These are phyloP conservation scores for Sphaerodactylus townsendi DNA, from an alignment of 2,113 vertebrate genomes.

Conservation along the genomic window DNA sequence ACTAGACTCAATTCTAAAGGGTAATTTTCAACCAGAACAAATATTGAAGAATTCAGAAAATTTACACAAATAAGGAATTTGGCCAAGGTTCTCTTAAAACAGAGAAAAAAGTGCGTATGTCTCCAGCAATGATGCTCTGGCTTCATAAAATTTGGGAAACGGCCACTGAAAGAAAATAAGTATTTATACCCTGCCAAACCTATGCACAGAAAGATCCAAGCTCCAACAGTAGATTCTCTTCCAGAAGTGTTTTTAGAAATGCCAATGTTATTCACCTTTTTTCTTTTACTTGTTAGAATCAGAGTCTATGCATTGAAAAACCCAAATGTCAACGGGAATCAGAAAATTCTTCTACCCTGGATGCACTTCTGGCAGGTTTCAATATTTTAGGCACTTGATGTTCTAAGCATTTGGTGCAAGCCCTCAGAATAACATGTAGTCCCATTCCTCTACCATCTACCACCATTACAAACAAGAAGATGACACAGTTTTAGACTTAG, in stretches of 20 bases:
- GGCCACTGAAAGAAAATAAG: not conserved
- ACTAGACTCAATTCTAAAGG: not conserved
- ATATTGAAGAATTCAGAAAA: conserved; percentile 1
- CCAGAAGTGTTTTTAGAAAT: conserved; percentile 20
- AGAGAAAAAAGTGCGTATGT: not conserved
- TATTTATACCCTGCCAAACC: not conserved
- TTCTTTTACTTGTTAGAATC: conserved; percentile 9
- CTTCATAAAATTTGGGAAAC: not conserved
- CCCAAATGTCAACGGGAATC: not conserved
- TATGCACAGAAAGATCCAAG: not conserved
- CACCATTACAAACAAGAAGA: conserved; percentile 5
- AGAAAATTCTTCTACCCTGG: not conserved
- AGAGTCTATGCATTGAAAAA: conserved; percentile 27
- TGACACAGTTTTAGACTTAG: conserved; percentile 18
- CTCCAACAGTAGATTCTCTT: not conserved
- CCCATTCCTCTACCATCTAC: conserved; percentile 9
- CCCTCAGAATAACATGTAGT: conserved; percentile 1
- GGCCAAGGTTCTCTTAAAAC: not conserved
- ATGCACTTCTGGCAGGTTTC: not conserved
- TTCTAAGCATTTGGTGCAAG: not conserved
- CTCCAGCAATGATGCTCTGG: not conserved
- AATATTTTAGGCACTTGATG: not conserved
- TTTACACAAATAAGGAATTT: not conserved
- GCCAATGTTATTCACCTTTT: conserved; percentile 14
- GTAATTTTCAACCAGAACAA: not conserved